Base-by-base conservation (phyloP, 2,113 vertebrate genomes). In the Apteryx mantelli region DNA sequence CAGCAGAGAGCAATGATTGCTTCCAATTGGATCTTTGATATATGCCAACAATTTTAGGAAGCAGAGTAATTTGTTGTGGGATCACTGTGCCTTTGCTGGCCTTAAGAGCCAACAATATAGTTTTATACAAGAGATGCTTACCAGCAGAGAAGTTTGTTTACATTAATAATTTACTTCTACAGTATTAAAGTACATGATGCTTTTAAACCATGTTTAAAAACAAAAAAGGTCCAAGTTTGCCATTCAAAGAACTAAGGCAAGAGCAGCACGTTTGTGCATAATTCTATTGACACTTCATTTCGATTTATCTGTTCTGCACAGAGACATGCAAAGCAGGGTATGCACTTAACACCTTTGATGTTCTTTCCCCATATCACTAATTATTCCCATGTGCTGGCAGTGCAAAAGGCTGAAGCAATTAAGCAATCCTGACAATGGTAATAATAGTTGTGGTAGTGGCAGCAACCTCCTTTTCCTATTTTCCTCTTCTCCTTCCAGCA, bases 321-420 rank as follows among this genome's bases (percentile, higher is more conserved):
- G 60, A 91, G 21, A 89, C 75, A 83, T 5, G 24, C 60, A 80
- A 93, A 89, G 68, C 42, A 69, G 68, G 30, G 38, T 38, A 60
- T 34, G 22, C 42, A 56, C 52, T 92, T 64, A 86, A 71, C 48
- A 69, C 61, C 79, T 89, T 69, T 87, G 38, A 86, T 88, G 79
- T 80, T 89, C 40, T 70, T 66, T 82, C 73, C 77, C 60, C 68
- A 88, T 25, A 74, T 40, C 82, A 56, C 88, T 95, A 95, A 97
- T 92, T 92, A 88, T 64, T 93, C 94, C 75, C 88, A 65, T 66
- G 75, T 63, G 78, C 74, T 36, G 66, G 63, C 53, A 87, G 44
- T 12, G 32, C 91, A 60, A 87, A 78, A 7, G 34, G 88, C 63
- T 89, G 34, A 38, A 80, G 87, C 53, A 77, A 82, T 79, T 69